Evolutionary conservation across 2,113 vertebrate genomes (phyloP).

Genomic region (Elachura formosa): DNA sequence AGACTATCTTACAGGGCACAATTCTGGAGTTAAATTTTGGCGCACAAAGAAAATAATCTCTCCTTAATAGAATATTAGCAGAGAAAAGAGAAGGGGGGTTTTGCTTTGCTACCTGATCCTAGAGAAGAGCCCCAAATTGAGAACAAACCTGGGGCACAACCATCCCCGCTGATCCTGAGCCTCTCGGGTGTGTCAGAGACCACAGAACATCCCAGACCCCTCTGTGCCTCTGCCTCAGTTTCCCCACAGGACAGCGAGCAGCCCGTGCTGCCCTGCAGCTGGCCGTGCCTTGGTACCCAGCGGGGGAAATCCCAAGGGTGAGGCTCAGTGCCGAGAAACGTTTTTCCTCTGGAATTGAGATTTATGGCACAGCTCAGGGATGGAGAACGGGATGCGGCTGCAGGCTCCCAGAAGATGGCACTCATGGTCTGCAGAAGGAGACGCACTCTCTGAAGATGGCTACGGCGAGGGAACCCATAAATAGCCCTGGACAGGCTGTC

Average conservation of each 20-base stretch:
- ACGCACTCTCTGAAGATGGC: fast-evolving
- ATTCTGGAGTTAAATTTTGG: neutral
- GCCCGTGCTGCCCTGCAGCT: neutral
- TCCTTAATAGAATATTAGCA: neutral
- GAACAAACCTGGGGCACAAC: neutral
- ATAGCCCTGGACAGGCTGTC: constrained; percentile 22
- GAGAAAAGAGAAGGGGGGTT: neutral
- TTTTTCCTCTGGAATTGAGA: neutral
- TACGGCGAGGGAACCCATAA: neutral
- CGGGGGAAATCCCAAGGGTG: neutral
- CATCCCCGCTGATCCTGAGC: neutral
- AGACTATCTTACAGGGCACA: neutral
- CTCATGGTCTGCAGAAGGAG: constrained; percentile 25
- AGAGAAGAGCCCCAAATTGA: neutral
- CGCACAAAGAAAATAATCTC: neutral
- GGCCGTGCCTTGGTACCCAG: neutral
- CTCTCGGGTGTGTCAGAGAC: neutral
- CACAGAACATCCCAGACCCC: fast-evolving
- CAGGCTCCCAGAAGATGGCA: constrained; percentile 45
- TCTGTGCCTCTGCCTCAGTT: neutral
- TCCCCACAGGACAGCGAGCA: neutral
- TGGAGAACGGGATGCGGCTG: neutral
- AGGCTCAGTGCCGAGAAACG: neutral
- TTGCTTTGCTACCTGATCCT: fast-evolving
- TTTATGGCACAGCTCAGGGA: neutral